Evolutionary conservation across 23 tunicate species (phyloP).

Genomic region (Botrylloides violaceus): DNA sequence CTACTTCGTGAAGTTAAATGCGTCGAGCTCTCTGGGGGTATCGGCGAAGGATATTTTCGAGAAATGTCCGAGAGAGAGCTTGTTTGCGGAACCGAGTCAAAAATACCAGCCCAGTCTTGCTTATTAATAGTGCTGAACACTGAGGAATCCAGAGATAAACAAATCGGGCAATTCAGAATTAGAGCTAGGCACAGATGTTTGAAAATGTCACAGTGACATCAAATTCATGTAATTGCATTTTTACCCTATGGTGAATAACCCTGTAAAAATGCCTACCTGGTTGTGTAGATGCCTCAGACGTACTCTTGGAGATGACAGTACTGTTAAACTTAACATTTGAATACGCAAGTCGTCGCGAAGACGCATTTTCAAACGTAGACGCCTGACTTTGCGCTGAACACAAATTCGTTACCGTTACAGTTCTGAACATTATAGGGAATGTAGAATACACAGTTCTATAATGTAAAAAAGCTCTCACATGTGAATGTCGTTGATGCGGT

Average conservation of each 20-base stretch:
- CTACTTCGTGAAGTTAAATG: conserved; percentile 49
- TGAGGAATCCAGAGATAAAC: too few relatives aligned
- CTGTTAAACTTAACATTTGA: conserved; percentile 15
- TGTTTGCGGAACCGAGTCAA: background rate
- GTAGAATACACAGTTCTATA: too few relatives aligned
- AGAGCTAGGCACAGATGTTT: too few relatives aligned
- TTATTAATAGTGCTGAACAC: background rate
- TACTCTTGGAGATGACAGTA: conserved; percentile 1
- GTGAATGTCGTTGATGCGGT: too few relatives aligned
- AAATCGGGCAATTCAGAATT: too few relatives aligned
- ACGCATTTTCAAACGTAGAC: background rate
- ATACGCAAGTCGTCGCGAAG: background rate
- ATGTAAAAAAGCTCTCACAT: too few relatives aligned
- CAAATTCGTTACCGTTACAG: too few relatives aligned
- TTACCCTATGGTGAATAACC: too few relatives aligned
- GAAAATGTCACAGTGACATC: too few relatives aligned
- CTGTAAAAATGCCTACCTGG: background rate
- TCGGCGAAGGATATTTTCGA: conserved; percentile 6
- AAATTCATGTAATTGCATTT: too few relatives aligned
- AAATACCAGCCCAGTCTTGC: background rate
- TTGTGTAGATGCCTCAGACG: background rate
- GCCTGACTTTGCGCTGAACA: too few relatives aligned
- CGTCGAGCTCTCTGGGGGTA: background rate
- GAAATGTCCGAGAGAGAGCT: background rate
- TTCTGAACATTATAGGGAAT: too few relatives aligned